phyloP scores from a whole-genome alignment of 2,113 vertebrate genomes.

The Bubo bubo region DNA sequence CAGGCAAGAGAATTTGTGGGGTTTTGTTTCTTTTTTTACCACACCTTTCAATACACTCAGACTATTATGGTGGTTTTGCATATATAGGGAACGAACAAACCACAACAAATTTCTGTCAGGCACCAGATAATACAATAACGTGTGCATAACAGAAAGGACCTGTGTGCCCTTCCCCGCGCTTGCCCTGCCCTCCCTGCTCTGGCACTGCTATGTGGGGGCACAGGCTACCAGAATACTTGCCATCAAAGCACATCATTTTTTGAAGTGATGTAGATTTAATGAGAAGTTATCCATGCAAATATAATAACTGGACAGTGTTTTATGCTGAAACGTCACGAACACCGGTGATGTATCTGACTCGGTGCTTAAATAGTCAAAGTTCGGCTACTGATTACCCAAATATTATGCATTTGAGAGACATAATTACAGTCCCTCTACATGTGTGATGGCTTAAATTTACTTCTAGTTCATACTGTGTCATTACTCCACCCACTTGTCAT shows the following conservation, averaged over 20 bases:
- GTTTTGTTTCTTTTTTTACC: neutral
- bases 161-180: neutral
- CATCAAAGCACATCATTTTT: neutral
- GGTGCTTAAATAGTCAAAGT: neutral
- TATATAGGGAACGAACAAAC: neutral
- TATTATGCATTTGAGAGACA: conserved; percentile 4
- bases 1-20: neutral
- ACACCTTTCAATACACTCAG: neutral
- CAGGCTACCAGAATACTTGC: neutral
- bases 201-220: neutral
- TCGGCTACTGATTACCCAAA: neutral
- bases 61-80: neutral
- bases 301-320: neutral
- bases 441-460: neutral
- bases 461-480: neutral
- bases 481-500: conserved; percentile 5
- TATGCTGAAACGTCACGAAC: neutral
- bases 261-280: neutral
- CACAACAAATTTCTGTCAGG: neutral
- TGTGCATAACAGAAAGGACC: neutral
- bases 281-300: neutral
- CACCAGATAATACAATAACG: accelerated
- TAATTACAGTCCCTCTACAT: neutral
- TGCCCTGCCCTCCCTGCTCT: neutral
- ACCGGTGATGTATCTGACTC: neutral